A percentile compares a stretch with the other conserved stretches of the same genome.
These are phyloP conservation scores for Phrixothrix hirtus DNA, from an alignment of 2,888 invertebrate species.

Conservation along the genomic window DNA sequence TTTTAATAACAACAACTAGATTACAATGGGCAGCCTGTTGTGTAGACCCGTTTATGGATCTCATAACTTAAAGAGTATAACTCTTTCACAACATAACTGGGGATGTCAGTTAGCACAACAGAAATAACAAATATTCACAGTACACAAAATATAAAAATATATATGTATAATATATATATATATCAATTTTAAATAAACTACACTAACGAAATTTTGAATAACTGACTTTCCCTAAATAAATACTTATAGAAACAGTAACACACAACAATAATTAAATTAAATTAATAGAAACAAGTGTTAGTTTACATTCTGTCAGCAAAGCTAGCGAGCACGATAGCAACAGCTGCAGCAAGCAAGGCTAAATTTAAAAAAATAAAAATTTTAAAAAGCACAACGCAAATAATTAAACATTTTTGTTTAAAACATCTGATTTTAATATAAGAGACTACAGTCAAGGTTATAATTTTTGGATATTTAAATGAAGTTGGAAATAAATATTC, in stretches of 20 bases:
- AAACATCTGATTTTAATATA: too few species aligned
- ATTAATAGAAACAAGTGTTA: slow-evolving; percentile 42
- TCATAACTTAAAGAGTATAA: slow-evolving; percentile 30
- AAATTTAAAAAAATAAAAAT: slow-evolving; percentile 17
- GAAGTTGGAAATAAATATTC: too few species aligned
- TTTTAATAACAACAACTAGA: slow-evolving; percentile 57
- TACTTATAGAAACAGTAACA: slow-evolving; percentile 36
- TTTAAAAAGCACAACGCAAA: slow-evolving; percentile 12
- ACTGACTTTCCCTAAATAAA: slow-evolving; percentile 49
- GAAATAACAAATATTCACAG: slow-evolving; percentile 43
- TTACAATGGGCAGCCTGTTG: slow-evolving; percentile 51
- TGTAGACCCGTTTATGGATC: slow-evolving; percentile 39
- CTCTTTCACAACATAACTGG: slow-evolving; percentile 33
- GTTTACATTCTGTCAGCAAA: slow-evolving; percentile 50
- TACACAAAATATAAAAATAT: slow-evolving; percentile 49
- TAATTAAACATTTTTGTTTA: neutral
- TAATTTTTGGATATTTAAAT: too few species aligned
- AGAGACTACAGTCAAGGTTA: too few species aligned
- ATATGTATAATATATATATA: slow-evolving; percentile 43
- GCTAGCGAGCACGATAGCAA: slow-evolving; percentile 46
- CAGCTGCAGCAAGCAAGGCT: slow-evolving; percentile 43
- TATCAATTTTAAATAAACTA: slow-evolving; percentile 43
- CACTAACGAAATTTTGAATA: slow-evolving; percentile 42
- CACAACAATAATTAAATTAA: slow-evolving; percentile 44
- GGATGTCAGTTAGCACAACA: slow-evolving; percentile 35